Percentiles rank a stretch among this genome's conserved stretches.
Conservation (phyloP, 2,113 vertebrate genomes). For the Plotosus lineatus region DNA sequence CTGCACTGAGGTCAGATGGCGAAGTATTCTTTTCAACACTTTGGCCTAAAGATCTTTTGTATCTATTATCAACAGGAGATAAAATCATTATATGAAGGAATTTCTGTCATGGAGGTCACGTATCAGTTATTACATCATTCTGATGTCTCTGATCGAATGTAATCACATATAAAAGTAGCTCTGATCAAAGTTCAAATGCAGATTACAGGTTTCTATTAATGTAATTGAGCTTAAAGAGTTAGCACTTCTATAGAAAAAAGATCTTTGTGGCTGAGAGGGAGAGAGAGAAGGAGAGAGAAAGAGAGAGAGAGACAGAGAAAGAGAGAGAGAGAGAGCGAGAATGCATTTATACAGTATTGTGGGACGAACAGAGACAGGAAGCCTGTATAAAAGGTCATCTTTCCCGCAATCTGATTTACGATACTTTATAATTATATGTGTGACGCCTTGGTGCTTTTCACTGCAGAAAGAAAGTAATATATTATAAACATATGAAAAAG, state of each 20-base stretch:
- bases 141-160: neutral
- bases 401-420: neutral
- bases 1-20: neutral
- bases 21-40: neutral
- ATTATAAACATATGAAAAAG: constrained; percentile 8
- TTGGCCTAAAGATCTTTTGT: neutral
- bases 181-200: neutral
- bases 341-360: neutral
- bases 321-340: no score
- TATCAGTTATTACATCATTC: neutral
- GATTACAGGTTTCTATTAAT: neutral
- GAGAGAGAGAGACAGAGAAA: neutral
- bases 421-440: neutral
- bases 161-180: neutral
- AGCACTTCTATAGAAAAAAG: neutral
- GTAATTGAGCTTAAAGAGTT: neutral
- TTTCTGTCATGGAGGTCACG: neutral
- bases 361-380: neutral
- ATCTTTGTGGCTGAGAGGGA: neutral
- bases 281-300: no score
- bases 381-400: neutral
- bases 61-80: neutral
- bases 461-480: neutral
- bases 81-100: neutral
- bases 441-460: constrained; percentile 5